Percentiles rank a stretch among this genome's conserved stretches.
phyloP scores from a whole-genome alignment of 2,797 vertebrate genomes.

The Tinamus major region DNA sequence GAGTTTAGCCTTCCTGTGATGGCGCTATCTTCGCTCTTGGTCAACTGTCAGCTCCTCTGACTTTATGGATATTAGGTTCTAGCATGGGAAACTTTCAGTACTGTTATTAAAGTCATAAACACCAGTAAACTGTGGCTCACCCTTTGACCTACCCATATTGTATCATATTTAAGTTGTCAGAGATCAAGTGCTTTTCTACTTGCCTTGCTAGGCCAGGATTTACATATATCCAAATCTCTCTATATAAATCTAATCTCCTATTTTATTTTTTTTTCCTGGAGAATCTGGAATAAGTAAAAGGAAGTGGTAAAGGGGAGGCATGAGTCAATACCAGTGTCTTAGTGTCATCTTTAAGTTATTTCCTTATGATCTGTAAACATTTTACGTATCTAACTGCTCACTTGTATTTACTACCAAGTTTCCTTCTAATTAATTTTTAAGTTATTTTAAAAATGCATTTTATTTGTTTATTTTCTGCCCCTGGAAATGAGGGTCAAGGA shows the following conservation, averaged over 20 bases:
- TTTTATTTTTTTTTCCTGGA: accelerated
- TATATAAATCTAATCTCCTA: neutral
- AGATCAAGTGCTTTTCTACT: neutral
- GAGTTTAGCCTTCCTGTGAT: neutral
- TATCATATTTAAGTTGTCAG: neutral
- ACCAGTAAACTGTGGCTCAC: neutral
- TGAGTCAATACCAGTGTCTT: neutral
- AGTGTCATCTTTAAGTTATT: neutral
- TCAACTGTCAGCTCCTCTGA: neutral
- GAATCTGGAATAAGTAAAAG: neutral
- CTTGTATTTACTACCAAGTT: neutral
- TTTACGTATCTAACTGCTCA: neutral
- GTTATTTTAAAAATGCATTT: neutral
- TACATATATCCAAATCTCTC: neutral
- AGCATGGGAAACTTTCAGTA: neutral
- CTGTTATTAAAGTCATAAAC: neutral
- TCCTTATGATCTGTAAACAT: neutral
- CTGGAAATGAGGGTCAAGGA: neutral
- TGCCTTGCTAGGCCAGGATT: neutral
- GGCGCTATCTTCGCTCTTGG: neutral
- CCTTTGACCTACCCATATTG: neutral
- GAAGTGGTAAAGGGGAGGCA: neutral
- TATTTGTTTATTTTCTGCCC: neutral
- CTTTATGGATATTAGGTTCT: neutral
- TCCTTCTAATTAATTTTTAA: neutral